Evolutionary conservation across 2,888 invertebrate species (phyloP).

Genomic region (Cecidostiba fungosa): DNA sequence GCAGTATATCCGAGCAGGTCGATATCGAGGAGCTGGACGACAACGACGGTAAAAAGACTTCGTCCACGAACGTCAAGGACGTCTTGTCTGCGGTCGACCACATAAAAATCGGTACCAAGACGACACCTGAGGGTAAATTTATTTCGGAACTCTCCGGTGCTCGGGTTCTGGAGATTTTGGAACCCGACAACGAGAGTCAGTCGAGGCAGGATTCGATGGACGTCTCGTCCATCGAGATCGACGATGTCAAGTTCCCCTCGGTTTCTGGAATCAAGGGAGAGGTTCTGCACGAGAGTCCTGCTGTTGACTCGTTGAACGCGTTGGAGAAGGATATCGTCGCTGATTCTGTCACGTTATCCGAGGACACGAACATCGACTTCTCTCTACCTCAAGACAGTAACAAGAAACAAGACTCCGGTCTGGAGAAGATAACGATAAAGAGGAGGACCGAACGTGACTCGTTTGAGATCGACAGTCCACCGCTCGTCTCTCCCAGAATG

Average conservation of each 20-base stretch:
- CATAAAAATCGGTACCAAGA: constrained; percentile 34
- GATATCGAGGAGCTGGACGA: constrained; percentile 73
- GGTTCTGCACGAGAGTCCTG: constrained; percentile 72
- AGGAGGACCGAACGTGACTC: constrained; percentile 70
- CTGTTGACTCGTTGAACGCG: constrained; percentile 73
- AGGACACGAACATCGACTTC: constrained; percentile 72
- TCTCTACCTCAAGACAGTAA: constrained; percentile 68
- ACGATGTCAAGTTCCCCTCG: constrained; percentile 70
- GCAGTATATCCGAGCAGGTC: constrained; percentile 76
- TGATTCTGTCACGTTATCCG: constrained; percentile 74
- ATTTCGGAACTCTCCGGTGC: constrained; percentile 71
- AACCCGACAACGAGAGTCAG: constrained; percentile 69
- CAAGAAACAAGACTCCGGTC: constrained; percentile 55
- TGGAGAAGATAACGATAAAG: constrained; percentile 54
- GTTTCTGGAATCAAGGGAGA: constrained; percentile 58
- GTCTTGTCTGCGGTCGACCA: constrained; percentile 14
- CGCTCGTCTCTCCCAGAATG: constrained; percentile 73
- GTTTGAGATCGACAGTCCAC: constrained; percentile 75
- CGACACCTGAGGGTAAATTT: constrained; percentile 43
- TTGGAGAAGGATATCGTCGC: constrained; percentile 73
- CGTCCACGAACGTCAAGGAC: constrained; percentile 12
- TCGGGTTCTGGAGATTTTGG: constrained; percentile 73
- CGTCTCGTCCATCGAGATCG: constrained; percentile 74
- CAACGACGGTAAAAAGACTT: not conserved
- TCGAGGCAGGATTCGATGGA: constrained; percentile 75